These are phyloP conservation scores for Stigmatopora nigra DNA, from an alignment of 2,113 vertebrate genomes.

Conservation along the genomic window DNA sequence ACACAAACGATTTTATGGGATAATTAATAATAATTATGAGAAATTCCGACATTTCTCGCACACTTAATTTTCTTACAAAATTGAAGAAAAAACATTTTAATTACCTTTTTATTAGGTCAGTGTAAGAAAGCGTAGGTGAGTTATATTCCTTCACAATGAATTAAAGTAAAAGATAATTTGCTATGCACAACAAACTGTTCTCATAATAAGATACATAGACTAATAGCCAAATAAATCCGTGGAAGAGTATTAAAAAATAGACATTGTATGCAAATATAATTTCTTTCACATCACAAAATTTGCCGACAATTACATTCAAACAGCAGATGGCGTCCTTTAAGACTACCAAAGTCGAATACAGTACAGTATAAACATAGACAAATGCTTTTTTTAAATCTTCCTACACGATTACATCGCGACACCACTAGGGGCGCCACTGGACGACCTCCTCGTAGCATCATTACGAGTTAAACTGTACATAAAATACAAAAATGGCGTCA, in stretches of 20 bases:
- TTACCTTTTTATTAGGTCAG: constrained; percentile 5
- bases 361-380: constrained; percentile 42
- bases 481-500: constrained; percentile 8
- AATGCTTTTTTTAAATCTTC: constrained; percentile 36
- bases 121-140: constrained; percentile 1
- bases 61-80: not conserved
- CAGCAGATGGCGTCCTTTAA: constrained; percentile 49
- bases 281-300: constrained; percentile 42
- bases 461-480: constrained; percentile 1
- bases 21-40: not conserved
- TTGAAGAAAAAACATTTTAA: not conserved
- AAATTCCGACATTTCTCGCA: not conserved
- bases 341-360: constrained; percentile 51
- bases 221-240: constrained; percentile 48
- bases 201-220: constrained; percentile 48
- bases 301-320: constrained; percentile 57
- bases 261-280: constrained; percentile 40
- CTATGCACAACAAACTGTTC: constrained; percentile 35
- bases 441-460: constrained; percentile 24
- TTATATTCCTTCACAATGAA: constrained; percentile 5
- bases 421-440: constrained; percentile 20
- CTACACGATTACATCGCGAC: constrained; percentile 21
- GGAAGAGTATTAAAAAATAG: constrained; percentile 44
- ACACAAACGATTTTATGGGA: too few species aligned
- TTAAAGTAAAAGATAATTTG: not conserved